These are phyloP conservation scores for Hydractinia symbiolongicarpus DNA, from an alignment of 30 jellyfish, hydroid and myxozoan genomes.

Conservation along the genomic window DNA sequence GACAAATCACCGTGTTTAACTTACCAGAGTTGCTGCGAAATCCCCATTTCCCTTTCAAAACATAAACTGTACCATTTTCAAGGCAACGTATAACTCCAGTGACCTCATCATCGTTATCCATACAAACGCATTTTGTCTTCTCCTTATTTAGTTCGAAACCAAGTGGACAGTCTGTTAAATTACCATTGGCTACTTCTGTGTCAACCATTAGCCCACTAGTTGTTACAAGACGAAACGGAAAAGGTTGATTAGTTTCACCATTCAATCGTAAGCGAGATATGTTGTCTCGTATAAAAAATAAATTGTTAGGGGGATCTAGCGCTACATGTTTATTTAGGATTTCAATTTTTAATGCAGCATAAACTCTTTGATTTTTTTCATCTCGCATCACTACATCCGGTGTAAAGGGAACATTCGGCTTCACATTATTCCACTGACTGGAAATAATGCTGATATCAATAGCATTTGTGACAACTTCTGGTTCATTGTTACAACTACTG, in stretches of 20 bases:
- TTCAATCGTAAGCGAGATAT: slow-evolving; percentile 39
- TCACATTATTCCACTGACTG: slow-evolving; percentile 34
- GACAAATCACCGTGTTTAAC: slow-evolving; percentile 49
- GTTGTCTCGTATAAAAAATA: slow-evolving; percentile 46
- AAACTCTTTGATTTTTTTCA: slow-evolving; percentile 64
- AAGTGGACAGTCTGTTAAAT: slow-evolving; percentile 51
- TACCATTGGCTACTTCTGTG: slow-evolving; percentile 15
- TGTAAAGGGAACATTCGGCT: slow-evolving; percentile 58
- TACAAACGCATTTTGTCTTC: slow-evolving; percentile 39
- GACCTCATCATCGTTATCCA: slow-evolving; percentile 19
- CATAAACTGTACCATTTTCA: slow-evolving; percentile 37
- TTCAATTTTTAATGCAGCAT: slow-evolving; percentile 40
- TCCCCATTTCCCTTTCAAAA: slow-evolving; percentile 54
- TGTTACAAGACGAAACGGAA: slow-evolving; percentile 39
- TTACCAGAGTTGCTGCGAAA: not conserved
- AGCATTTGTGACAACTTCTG: slow-evolving; percentile 71
- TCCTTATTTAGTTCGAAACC: slow-evolving; percentile 45
- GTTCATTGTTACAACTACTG: slow-evolving; percentile 14
- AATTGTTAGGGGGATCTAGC: slow-evolving; percentile 49
- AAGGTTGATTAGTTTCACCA: slow-evolving; percentile 35
- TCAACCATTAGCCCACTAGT: slow-evolving; percentile 57
- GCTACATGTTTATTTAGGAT: slow-evolving; percentile 27
- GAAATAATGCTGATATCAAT: slow-evolving; percentile 23
- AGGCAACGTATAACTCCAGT: slow-evolving; percentile 54
- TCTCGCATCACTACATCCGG: slow-evolving; percentile 47